phyloP scores from a whole-genome alignment of 2,797 vertebrate genomes.

The Xerus rutilus region DNA sequence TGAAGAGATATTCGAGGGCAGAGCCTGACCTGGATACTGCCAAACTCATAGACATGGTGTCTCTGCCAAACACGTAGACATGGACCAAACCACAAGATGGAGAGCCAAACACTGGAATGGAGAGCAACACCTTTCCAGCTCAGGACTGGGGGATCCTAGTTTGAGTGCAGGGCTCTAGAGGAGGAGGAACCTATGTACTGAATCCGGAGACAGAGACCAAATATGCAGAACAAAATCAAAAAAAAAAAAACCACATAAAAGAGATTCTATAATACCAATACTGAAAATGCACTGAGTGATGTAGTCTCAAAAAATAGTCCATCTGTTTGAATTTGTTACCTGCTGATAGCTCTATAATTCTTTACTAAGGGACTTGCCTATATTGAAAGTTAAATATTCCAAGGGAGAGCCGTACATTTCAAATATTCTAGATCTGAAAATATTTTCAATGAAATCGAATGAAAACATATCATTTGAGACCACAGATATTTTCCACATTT shows the following conservation, averaged over 20 bases:
- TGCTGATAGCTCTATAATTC: conserved; percentile 48
- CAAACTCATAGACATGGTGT: background rate
- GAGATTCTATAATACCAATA: background rate
- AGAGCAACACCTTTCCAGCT: background rate
- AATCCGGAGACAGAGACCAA: conserved; percentile 2
- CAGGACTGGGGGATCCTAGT: background rate
- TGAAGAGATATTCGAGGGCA: background rate
- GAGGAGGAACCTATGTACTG: background rate
- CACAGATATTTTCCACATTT: conserved; percentile 77
- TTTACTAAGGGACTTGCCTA: conserved; percentile 82
- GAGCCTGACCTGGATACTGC: background rate
- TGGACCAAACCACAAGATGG: background rate
- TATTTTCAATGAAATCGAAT: conserved; percentile 76
- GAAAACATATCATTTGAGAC: conserved; percentile 79
- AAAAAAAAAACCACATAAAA: background rate
- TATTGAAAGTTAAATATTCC: conserved; percentile 84
- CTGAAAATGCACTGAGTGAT: background rate
- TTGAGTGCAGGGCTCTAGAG: background rate
- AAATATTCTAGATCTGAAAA: conserved; percentile 83
- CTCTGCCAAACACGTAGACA: background rate
- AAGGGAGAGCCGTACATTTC: conserved; percentile 80
- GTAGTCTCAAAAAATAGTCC: conserved; percentile 78
- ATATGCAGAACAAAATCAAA: background rate
- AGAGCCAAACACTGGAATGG: background rate
- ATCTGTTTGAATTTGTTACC: conserved; percentile 81